These are phyloP conservation scores for Bombus soroeensis DNA, from an alignment of 1,140 invertebrate species.

Conservation along the genomic window DNA sequence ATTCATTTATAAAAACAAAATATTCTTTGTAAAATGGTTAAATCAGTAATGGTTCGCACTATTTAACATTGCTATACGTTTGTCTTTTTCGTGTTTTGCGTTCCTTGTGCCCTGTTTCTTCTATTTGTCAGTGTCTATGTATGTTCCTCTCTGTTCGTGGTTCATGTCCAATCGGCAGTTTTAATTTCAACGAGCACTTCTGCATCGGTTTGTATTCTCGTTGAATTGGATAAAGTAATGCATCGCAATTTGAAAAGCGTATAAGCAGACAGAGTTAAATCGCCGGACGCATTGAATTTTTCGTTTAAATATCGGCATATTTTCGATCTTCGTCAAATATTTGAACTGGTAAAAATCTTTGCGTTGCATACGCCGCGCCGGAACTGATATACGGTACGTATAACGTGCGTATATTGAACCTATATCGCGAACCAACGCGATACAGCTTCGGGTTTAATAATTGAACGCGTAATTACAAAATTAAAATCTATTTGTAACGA, in stretches of 20 bases:
- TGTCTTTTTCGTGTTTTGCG: too few species aligned
- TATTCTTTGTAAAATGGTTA: too few species aligned
- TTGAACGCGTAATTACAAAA: constrained; percentile 31
- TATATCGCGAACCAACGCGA: background rate
- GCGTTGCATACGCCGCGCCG: background rate
- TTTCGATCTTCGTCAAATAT: constrained; percentile 42
- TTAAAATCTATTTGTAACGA: constrained; percentile 11
- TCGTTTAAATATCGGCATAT: constrained; percentile 44
- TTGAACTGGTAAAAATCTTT: constrained; percentile 38
- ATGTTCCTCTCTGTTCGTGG: too few species aligned
- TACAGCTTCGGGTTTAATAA: background rate
- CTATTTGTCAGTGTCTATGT: background rate
- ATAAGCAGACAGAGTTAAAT: constrained; percentile 37
- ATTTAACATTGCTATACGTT: too few species aligned
- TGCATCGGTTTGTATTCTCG: constrained; percentile 12
- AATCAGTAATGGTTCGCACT: too few species aligned
- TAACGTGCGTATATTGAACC: background rate
- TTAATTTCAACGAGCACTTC: constrained; percentile 29
- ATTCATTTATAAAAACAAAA: too few species aligned
- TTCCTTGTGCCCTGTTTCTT: background rate
- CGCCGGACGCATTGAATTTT: constrained; percentile 18
- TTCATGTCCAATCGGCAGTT: constrained; percentile 10
- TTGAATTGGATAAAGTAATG: constrained; percentile 30
- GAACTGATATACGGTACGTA: background rate
- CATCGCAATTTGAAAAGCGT: constrained; percentile 29